Evolutionary conservation across 2,888 invertebrate genomes (phyloP).

Genomic region (Nycteola revayana): DNA sequence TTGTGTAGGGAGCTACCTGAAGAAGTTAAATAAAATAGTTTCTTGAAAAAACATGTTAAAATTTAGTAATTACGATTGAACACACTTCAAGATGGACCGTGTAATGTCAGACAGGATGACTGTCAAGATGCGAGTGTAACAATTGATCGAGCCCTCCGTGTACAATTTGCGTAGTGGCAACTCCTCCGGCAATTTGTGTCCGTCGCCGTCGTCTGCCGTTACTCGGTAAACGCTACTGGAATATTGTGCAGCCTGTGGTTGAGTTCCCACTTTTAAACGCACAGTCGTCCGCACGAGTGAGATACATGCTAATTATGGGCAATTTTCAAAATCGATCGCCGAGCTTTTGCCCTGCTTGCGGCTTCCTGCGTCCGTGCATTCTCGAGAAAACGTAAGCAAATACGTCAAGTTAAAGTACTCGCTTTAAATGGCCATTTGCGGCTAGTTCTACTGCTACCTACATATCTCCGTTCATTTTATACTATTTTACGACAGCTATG

Average conservation of each 20-base stretch:
- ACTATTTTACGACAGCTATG: slow-evolving; percentile 1
- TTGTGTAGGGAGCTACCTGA: no score
- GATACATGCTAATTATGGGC: slow-evolving; percentile 79
- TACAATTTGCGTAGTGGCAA: slow-evolving; percentile 76
- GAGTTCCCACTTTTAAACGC: slow-evolving; percentile 71
- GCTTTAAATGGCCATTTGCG: slow-evolving; percentile 30
- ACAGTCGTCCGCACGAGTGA: slow-evolving; percentile 69
- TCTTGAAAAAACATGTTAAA: no score
- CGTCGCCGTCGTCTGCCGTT: slow-evolving; percentile 75
- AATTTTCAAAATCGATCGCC: slow-evolving; percentile 80
- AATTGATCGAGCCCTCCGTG: slow-evolving; percentile 54
- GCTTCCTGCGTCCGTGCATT: slow-evolving; percentile 70
- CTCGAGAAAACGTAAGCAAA: slow-evolving; percentile 53
- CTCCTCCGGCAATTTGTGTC: slow-evolving; percentile 76
- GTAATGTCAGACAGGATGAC: slow-evolving; percentile 22
- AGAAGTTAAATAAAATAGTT: no score
- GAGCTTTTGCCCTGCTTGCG: slow-evolving; percentile 70
- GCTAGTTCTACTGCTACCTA: no score
- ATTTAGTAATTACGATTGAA: slow-evolving; percentile 12
- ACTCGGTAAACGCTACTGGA: slow-evolving; percentile 80
- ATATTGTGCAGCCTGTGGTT: slow-evolving; percentile 74
- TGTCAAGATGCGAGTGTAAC: slow-evolving; percentile 45
- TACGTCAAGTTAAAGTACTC: slow-evolving; percentile 35
- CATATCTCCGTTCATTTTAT: no score
- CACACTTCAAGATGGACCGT: slow-evolving; percentile 2